Conservation (phyloP, 2,797 vertebrate species). For the Peromyscus nudipes region DNA sequence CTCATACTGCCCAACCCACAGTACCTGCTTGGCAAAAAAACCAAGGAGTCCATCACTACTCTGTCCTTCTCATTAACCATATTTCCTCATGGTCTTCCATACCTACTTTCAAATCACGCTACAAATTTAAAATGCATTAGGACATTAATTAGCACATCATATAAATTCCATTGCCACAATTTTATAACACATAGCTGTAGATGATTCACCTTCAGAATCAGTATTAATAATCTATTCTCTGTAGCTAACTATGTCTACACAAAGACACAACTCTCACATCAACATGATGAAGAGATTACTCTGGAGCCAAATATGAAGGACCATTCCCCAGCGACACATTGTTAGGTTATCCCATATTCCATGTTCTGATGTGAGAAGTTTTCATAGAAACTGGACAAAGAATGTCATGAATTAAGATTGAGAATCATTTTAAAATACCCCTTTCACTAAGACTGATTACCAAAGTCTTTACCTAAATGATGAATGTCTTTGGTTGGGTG, state of each 20-base stretch:
- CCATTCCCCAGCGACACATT: background rate
- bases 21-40: background rate
- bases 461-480: background rate
- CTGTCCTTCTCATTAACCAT: background rate
- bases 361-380: background rate
- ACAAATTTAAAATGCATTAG: background rate
- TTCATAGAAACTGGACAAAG: background rate
- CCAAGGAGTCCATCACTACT: background rate
- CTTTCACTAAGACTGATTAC: background rate
- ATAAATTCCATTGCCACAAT: background rate
- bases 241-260: background rate
- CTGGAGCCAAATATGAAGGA: background rate
- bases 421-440: background rate
- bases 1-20: background rate
- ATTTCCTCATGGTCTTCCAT: background rate
- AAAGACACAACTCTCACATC: background rate
- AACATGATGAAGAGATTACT: background rate
- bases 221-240: background rate
- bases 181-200: background rate
- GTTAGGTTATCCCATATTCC: background rate
- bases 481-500: background rate
- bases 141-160: background rate
- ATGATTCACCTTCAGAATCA: background rate
- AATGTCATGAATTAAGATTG: background rate
- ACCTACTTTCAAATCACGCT: background rate